Evolutionary conservation across 2,113 vertebrate genomes (phyloP), one percentile per base, ranked within the genome.

Genomic region (Podocnemis expansa): DNA sequence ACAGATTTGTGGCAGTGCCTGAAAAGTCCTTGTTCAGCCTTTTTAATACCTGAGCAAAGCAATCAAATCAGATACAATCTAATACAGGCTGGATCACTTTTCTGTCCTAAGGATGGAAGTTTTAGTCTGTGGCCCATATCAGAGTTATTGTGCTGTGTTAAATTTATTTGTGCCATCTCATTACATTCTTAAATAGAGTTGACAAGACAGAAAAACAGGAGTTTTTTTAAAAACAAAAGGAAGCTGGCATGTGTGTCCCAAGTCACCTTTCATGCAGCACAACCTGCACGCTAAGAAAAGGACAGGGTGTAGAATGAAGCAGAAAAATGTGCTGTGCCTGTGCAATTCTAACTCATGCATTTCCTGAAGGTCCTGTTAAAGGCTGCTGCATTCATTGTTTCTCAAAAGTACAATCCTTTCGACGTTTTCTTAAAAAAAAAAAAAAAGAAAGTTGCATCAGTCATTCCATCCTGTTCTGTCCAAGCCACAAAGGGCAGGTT

Each of bases 111-210:
- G 97, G 95, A 96, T 93, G 91, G 95, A 91, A 90, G 96, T 97
- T 97, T 97, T 96, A 97, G 97, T 97, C 97, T 95, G 96, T 75
- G 96, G 96, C 91, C 97, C 96, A 90, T 97, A 96, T 91, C 97
- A 95, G 97, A 97, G 97, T 97, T 98, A 97, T 95, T 97, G 98
- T 96, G 97, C 98, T 95, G 97, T 94, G 97, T 96, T 96, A 97
- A 98, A 98, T 98, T 98, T 98, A 98, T 98, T 97, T 97, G 97
- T 96, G 96, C 97, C 97, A 97, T 97, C 97, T 97, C 97, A 97
- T 98, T 98, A 98, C 97, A 98, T 97, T 96, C 98, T 98, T 98
- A 98, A 98, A 98, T 97, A 97, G 97, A 98, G 97, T 97, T 97
- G 98, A 98, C 98, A 98, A 96, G 97, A 97, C 97, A 98, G 96